Conservation (phyloP, 2,113 vertebrate genomes). For the Meles meles region DNA sequence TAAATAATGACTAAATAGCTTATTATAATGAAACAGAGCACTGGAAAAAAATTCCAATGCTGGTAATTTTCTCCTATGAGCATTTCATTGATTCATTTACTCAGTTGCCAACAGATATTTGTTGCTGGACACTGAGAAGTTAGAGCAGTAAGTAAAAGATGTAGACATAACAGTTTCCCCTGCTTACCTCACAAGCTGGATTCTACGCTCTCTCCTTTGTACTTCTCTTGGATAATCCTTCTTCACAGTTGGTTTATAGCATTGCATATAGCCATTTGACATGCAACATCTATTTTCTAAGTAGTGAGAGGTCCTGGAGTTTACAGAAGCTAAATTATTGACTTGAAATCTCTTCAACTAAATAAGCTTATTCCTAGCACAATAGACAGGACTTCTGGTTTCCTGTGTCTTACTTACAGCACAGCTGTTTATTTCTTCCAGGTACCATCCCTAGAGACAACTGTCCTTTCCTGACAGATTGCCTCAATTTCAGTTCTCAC, state of each 20-base stretch:
- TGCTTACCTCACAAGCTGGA: neutral
- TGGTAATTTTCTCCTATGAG: neutral
- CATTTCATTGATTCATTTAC: slow-evolving; percentile 5
- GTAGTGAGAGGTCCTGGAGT: neutral
- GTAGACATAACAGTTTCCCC: neutral
- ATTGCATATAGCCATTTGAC: neutral
- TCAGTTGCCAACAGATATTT: slow-evolving; percentile 27
- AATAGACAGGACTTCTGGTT: neutral
- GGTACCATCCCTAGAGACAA: neutral
- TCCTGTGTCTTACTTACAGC: neutral
- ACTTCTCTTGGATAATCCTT: slow-evolving; percentile 1
- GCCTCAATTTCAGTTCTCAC: neutral
- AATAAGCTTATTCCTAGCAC: neutral
- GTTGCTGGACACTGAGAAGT: neutral
- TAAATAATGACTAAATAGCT: slow-evolving; percentile 6
- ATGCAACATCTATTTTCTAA: slow-evolving; percentile 41
- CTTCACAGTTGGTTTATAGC: neutral
- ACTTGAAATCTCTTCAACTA: slow-evolving; percentile 7
- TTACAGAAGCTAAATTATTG: slow-evolving; percentile 37
- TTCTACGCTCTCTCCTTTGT: neutral
- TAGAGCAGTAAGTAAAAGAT: neutral
- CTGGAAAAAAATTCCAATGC: neutral
- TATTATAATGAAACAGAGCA: neutral
- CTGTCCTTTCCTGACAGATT: neutral
- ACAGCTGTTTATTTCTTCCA: neutral